Evolutionary conservation across 2,113 vertebrate genomes (phyloP), one percentile per base, ranked within the genome.

Genomic region (Pogonocichla stellata): DNA sequence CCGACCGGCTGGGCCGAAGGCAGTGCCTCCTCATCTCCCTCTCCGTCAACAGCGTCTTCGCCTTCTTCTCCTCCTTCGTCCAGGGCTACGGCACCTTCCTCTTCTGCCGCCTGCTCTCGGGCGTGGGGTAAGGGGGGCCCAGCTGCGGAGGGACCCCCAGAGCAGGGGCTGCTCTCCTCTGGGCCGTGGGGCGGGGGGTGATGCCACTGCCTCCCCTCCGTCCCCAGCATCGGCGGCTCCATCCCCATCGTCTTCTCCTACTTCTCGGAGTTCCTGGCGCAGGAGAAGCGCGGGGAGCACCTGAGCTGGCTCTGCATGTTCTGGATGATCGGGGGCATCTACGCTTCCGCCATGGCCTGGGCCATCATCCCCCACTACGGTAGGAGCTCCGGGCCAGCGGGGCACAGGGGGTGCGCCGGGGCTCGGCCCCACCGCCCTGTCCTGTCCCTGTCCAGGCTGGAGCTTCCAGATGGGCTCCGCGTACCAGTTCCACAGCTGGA

Each of bases 231-330:
- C 2, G 99, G 99, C 0, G 99, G 99, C 48, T 99, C 99, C 80
- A 99, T 99, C 93, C 99, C 99, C 86, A 99, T 99, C 7, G 99
- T 99, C 64, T 99, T 99, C 94, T 99, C 99, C 80, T 99, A 99
- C 91, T 99, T 99, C 96, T 99, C 99, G 1, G 99, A 99, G 98
- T 99, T 99, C 96, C 98, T 99, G 98, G 99, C 99, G 2, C 99
- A 99, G 98, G 99, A 99, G 98, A 99, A 99, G 83, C 98, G 99
- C 5, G 99, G 99, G 19, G 99, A 99, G 88, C 99, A 99, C 93
- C 97, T 99, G 94, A 99, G 99, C 97, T 99, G 99, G 99, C 99
- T 99, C 84, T 99, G 99, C 96, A 99, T 99, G 99, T 99, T 99
- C 97, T 99, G 99, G 99, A 99, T 99, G 99, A 99, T 99, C 2